These are phyloP conservation scores for Temnothorax rugatulus DNA, from an alignment of 2,888 invertebrate genomes.

Conservation along the genomic window DNA sequence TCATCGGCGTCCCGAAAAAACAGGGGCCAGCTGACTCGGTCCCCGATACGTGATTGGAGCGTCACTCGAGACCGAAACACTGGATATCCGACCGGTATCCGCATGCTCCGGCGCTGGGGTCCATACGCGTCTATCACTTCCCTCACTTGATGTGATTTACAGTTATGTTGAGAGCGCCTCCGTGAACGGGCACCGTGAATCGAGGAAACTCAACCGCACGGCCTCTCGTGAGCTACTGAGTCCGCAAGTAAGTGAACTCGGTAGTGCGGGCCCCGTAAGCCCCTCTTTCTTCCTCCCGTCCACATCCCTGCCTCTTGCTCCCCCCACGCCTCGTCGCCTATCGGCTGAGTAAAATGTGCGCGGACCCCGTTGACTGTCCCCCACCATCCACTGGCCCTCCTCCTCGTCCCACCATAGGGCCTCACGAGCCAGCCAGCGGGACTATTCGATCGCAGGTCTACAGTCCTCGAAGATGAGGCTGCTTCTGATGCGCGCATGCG, in stretches of 20 bases:
- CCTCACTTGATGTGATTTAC: constrained; percentile 71
- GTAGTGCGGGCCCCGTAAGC: constrained; percentile 67
- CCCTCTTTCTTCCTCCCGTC: constrained; percentile 37
- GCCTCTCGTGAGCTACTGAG: constrained; percentile 83
- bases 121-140: constrained; percentile 43
- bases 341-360: constrained; percentile 6
- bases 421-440: constrained; percentile 62
- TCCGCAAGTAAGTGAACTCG: constrained; percentile 73
- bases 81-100: neutral
- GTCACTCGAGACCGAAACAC: constrained; percentile 21
- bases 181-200: constrained; percentile 56
- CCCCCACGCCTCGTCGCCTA: neutral
- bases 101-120: constrained; percentile 39
- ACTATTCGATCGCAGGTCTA: constrained; percentile 67
- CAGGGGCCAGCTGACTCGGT: neutral
- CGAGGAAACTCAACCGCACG: constrained; percentile 66
- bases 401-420: constrained; percentile 36
- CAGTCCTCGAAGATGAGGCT: constrained; percentile 64
- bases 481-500: constrained; percentile 73
- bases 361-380: constrained; percentile 59
- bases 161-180: constrained; percentile 72
- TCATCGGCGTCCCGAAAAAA: constrained; percentile 22
- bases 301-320: neutral
- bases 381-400: constrained; percentile 28
- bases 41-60: neutral